Evolutionary conservation across 1,140 invertebrate genomes (phyloP), one percentile per base, ranked within the genome.

Genomic region (Hycleus cichorii): DNA sequence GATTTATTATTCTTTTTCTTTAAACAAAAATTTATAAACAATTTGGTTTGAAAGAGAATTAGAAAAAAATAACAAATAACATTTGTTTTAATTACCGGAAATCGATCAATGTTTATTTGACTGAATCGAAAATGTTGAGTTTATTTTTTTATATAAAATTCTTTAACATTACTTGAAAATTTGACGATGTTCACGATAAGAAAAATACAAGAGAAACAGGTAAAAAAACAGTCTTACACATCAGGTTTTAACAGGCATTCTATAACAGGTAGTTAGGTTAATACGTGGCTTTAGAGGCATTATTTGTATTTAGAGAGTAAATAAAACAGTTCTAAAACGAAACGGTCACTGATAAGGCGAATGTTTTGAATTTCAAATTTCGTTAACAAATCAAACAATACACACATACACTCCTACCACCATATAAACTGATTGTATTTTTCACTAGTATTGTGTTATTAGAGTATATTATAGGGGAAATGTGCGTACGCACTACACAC

Each of bases 201-300:
- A 26, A 39, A 44, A 48, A 56, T 32, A 32, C 32, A 32, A 32
- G 32, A 32, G 32, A 32, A 60, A 42, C 54, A 60, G 49, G 54
- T 60, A 60, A 60, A 60, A 51, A 57, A 61, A 32, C 32, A 32
- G 32, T 47, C 48, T 43, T 52, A 58, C 45, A 52, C 49, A 51
- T 57, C 58, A 60, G 58, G 58, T 60, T 55, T 47, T 55, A 47
- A 55, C 12, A 55, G 44, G 52, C 43, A 47, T 38, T 55, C 40
- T 55, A 43, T 55, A 55, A 43, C 58, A 60, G 58, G 58, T 60
- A 60, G 53, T 55, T 47, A 48, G 46, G 47, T 51, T 59, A 49
- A 59, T 59, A 61, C 59, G 59, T 61, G 59, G 59, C 59, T 53
- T n/a, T 26, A 42, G 57, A 48, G 53, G 54, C 59, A 56, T 53